Percentiles rank a stretch among this genome's conserved stretches.
Conservation (phyloP, 2,113 vertebrate genomes). For the Leucosticte australis region DNA sequence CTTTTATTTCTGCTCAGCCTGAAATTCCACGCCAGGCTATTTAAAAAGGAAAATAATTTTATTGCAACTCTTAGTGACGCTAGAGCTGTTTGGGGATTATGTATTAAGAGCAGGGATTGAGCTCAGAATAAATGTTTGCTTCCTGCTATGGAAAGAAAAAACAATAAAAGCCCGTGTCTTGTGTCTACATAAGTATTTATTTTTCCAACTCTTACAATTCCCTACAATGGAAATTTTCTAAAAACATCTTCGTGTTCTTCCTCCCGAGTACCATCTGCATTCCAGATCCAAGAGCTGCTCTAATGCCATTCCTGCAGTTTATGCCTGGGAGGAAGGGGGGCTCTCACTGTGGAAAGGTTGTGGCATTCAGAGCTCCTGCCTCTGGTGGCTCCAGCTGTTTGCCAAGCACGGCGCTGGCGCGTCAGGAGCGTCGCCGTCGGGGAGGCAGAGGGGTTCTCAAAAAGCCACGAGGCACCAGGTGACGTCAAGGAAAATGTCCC, state of each 20-base stretch:
- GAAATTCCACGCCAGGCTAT: not conserved
- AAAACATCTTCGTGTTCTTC: not conserved
- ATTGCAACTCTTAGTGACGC: not conserved
- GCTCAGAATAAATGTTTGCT: not conserved
- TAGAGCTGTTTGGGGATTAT: not conserved
- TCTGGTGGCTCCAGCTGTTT: not conserved
- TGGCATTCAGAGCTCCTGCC: not conserved
- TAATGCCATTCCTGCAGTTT: not conserved
- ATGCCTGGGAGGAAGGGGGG: not conserved
- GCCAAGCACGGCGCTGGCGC: accelerated
- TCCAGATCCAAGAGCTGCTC: not conserved
- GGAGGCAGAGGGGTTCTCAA: not conserved
- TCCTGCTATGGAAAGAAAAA: not conserved
- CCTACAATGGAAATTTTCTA: not conserved
- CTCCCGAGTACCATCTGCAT: not conserved
- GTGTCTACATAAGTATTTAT: not conserved
- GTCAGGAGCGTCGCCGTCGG: not conserved
- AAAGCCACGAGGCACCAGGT: not conserved
- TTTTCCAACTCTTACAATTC: not conserved
- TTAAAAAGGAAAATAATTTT: not conserved
- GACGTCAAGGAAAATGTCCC: not conserved
- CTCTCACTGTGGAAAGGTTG: not conserved
- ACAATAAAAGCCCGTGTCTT: not conserved
- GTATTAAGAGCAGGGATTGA: not conserved
- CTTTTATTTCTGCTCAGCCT: not conserved